Base-by-base conservation (phyloP, 2,888 invertebrate species). In the Gryllus longicercus region DNA sequence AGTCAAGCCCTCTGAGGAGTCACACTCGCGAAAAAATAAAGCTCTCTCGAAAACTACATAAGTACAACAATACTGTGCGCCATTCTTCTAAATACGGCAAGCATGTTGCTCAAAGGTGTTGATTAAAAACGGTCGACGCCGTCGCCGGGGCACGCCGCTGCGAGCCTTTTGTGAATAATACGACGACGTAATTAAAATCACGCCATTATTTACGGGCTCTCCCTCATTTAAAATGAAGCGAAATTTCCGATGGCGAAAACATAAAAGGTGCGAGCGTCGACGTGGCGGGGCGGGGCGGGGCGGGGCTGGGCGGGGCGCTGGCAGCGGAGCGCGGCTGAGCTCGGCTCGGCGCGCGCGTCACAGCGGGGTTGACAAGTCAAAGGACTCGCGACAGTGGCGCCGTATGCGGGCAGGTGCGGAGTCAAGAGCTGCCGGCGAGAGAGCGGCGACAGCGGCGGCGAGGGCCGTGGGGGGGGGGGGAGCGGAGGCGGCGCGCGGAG, bases 101-200 rank as follows among this genome's bases (percentile, higher is more conserved):
- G 38, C 38, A 38, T 38, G 38, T 38, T 38, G 38, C 38, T 38
- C 38, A 38, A 38, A 38, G 38, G 38, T 38, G 38, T 63, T 63
- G 63, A 63, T 63, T 63, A 63, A 63, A 63, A 63, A 18, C 63
- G 63, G 63, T 63, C 11, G 16, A 16, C 63, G 16, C 63, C 63
- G 16, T n/a, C n/a, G 14, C 63, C 16, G 14, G 16, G 16, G n/a
- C 63, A 63, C 16, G 16, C 63, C 14, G n/a, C 14, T 18, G 63
- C 63, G 4, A 18, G 14, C 63, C 63, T 63, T 63, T 63, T n/a
- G 16, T n/a, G 63, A 63, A 63, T 63, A 63, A 63, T 63, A n/a
- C 63, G 63, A 63, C 63, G 63, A 63, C 63, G 63, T 63, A 63
- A 63, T 63, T 63, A 63, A 63, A 63, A 63, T 63, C 63, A 63